Conservation (phyloP, 2,113 vertebrate genomes). For the Epinephelus fuscoguttatus region DNA sequence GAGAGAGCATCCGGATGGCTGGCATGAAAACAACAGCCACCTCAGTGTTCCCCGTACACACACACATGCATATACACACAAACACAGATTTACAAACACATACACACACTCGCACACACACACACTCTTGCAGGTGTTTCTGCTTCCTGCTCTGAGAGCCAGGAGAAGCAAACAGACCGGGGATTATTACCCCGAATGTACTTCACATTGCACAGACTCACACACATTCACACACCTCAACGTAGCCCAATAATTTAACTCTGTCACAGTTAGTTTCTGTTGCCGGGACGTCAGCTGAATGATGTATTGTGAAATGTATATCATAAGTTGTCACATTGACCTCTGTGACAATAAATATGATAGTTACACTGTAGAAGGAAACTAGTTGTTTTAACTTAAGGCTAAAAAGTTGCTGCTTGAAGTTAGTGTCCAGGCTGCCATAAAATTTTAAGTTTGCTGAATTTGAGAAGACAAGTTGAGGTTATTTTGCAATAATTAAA, state of each 20-base stretch:
- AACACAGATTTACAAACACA: slow-evolving; percentile 24
- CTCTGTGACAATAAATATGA: not conserved
- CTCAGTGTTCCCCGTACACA: slow-evolving; percentile 70
- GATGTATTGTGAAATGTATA: not conserved
- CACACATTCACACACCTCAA: slow-evolving; percentile 21
- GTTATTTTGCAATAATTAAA: too few species aligned
- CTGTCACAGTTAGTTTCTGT: slow-evolving; percentile 11
- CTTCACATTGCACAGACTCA: slow-evolving; percentile 40
- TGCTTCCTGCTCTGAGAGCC: slow-evolving; percentile 71
- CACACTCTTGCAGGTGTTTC: slow-evolving; percentile 77
- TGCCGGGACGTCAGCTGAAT: not conserved
- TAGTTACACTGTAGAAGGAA: not conserved
- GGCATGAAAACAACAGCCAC: slow-evolving; percentile 80
- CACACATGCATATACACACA: slow-evolving; percentile 21
- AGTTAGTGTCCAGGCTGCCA: too few species aligned
- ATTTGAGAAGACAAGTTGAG: too few species aligned
- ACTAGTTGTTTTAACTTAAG: too few species aligned
- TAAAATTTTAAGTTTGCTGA: too few species aligned
- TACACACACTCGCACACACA: slow-evolving; percentile 27
- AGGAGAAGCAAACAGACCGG: slow-evolving; percentile 73
- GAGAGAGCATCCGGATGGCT: slow-evolving; percentile 77
- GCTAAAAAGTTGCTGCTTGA: too few species aligned
- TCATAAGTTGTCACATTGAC: not conserved
- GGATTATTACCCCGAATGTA: slow-evolving; percentile 67
- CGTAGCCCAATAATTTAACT: slow-evolving; percentile 10